These are phyloP conservation scores for Acomys russatus DNA, from an alignment of 2,797 vertebrate species.

Conservation along the genomic window DNA sequence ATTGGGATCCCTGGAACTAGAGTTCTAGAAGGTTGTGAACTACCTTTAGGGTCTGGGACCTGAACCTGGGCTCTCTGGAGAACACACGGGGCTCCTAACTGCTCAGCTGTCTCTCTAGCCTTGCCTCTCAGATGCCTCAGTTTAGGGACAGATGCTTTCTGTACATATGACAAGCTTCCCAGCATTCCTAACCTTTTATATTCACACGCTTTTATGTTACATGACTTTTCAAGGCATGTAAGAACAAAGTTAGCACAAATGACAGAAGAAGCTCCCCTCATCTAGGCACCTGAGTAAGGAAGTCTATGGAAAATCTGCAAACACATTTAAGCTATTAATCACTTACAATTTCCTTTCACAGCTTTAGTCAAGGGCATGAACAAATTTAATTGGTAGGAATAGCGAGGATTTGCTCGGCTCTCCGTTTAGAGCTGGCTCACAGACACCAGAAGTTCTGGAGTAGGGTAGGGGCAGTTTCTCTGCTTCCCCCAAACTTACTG, in stretches of 20 bases:
- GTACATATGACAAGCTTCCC: not conserved
- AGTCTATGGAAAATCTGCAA: constrained; percentile 36
- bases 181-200: no score
- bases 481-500: not conserved
- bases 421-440: not conserved
- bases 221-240: constrained; percentile 28
- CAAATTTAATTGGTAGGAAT: constrained; percentile 22
- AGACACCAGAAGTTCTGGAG: not conserved
- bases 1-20: not conserved
- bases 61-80: not conserved
- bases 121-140: constrained; percentile 33
- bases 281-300: constrained; percentile 9
- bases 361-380: not conserved
- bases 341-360: constrained; percentile 27
- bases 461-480: not conserved
- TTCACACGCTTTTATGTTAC: no score
- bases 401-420: not conserved
- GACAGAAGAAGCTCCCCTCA: not conserved
- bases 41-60: not conserved
- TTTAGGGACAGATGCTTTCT: constrained; percentile 34
- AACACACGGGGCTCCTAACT: not conserved
- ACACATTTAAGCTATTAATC: constrained; percentile 35
- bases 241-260: constrained; percentile 39
- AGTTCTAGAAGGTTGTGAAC: not conserved
- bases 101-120: not conserved